Base-by-base conservation (phyloP, 2,888 invertebrate species). In the Cerastoderma edule region DNA sequence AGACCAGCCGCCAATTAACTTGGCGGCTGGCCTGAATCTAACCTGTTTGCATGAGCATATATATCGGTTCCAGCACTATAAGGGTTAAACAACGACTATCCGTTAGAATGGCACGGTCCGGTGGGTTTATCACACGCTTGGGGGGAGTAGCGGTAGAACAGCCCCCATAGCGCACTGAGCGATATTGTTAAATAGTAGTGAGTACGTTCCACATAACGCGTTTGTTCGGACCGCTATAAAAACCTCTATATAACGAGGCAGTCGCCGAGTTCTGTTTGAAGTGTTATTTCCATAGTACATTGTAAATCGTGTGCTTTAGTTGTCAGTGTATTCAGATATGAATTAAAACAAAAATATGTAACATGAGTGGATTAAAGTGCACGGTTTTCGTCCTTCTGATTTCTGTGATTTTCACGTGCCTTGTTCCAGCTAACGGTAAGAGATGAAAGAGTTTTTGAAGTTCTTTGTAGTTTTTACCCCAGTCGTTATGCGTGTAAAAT, bases 161-260 rank as follows among this genome's bases (percentile, higher is more conserved):
- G 66, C 66, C 32, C n/a, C n/a, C n/a, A n/a, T n/a, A n/a, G n/a
- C n/a, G n/a, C n/a, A n/a, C n/a, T n/a, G n/a, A n/a, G n/a, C n/a
- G n/a, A 53, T 53, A 66, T 53, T 66, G 66, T 66, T 19, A 53
- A 19, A 30, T 24, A 50, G 24, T 46, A 46, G 46, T 28, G 35
- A 66, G 50, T 66, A 66, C n/a, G n/a, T 66, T 66, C 32, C 66
- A 66, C 66, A 66, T 66, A 50, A 66, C 66, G 66, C 50, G 66
- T 66, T n/a, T 66, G 66, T 53, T 53, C 66, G 53, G 53, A 33
- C 13, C 32, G 53, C n/a, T n/a, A n/a, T n/a, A n/a, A n/a, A n/a
- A n/a, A n/a, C n/a, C n/a, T n/a, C n/a, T n/a, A n/a, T n/a, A n/a
- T n/a, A n/a, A n/a, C n/a, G n/a, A n/a, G n/a, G n/a, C n/a, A n/a